Percentiles rank a stretch among this genome's conserved stretches.
These are phyloP conservation scores for Gobio gobio DNA, from an alignment of 2,113 vertebrate species.

Conservation along the genomic window DNA sequence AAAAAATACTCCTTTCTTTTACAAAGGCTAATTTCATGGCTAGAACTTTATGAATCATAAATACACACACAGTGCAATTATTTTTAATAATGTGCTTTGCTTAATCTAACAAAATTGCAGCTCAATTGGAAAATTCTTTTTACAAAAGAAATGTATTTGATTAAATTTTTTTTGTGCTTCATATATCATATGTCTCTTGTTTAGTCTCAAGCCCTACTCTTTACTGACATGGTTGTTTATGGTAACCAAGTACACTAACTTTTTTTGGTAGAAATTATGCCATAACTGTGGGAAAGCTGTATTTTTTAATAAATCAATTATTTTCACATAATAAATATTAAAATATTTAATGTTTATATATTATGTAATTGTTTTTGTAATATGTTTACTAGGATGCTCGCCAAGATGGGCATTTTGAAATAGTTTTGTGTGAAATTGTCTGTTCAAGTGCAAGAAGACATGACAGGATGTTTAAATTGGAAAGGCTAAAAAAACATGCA, in stretches of 20 bases:
- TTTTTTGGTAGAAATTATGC: neutral
- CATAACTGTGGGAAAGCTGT: neutral
- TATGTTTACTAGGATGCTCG: neutral
- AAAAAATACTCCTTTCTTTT: too few relatives aligned
- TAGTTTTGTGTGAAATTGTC: too few relatives aligned
- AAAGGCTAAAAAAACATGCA: too few relatives aligned
- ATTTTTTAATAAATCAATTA: neutral
- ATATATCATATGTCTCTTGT: neutral
- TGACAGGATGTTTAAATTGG: too few relatives aligned
- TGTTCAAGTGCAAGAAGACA: too few relatives aligned
- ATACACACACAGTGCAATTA: neutral
- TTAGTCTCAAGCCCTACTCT: neutral
- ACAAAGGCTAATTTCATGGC: neutral
- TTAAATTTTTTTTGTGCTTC: neutral
- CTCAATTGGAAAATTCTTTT: too few relatives aligned
- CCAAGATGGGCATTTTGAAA: too few relatives aligned
- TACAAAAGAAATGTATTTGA: too few relatives aligned
- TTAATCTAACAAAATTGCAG: too few relatives aligned
- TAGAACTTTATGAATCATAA: neutral
- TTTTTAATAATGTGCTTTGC: too few relatives aligned
- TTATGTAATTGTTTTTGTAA: neutral
- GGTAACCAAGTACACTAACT: neutral
- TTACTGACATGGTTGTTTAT: neutral
- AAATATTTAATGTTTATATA: neutral
- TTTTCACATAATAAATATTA: neutral